Evolutionary conservation across 92 coral and sea anemone species (phyloP), one percentile per base, ranked within the genome.

Genomic region (Plumapathes pennacea): DNA sequence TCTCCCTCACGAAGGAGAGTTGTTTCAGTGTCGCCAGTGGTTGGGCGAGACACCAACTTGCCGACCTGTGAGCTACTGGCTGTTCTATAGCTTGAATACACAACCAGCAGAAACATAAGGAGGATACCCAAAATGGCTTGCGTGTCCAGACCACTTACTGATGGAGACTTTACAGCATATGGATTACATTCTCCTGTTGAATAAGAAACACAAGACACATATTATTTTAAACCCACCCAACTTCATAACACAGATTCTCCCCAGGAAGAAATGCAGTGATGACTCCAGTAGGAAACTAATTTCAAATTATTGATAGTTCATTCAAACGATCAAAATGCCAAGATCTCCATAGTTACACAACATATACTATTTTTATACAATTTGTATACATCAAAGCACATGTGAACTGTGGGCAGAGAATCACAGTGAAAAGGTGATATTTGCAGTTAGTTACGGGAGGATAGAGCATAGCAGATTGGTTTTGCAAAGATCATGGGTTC

Each of bases 31-130:
- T 60, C 68, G 12, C 59, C 68, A 18, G 62, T 14, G 12, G 66
- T 17, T 28, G 54, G 14, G 9, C 54, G 38, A 66, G 82, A 21
- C 22, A 83, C 89, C 10, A 82, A 69, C 44, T 54, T 83, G 32
- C 95, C 89, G 13, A 82, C 89, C 29, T 82, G 95, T 31, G 96
- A 87, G 60, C 61, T 82, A 50, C 96, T 77, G 22, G 96, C 67
- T 23, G 89, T 72, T 43, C 89, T 77, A 37, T 82, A 25, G 24
- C 89, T 87, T 30, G 90, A 86, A 57, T 87, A 87, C 42, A 87
- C 57, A 39, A 87, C 96, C 89, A 87, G 77, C 14, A 87, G 66
- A 55, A 87, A 87, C 90, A 83, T 83, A 53, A 87, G 63, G 26
- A 87, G 41, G 33, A 87, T 37, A 11, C 89, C 96, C 22, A 87